phyloP scores from a whole-genome alignment of 2,797 vertebrate species.

The Phaenicophaeus curvirostris region DNA sequence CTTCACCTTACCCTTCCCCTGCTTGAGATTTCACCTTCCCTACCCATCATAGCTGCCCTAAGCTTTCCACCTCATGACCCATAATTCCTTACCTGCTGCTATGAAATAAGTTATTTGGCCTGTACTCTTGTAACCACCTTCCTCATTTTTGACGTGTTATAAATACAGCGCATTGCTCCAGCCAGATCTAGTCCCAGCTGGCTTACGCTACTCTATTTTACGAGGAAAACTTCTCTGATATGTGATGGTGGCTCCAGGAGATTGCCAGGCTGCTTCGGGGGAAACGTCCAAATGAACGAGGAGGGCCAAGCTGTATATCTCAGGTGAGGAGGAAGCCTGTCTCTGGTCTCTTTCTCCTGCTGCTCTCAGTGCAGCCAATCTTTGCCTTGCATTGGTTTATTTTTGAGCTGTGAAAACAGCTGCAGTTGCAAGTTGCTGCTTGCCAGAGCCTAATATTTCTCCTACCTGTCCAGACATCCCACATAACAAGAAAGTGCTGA shows the following conservation, averaged over 20 bases:
- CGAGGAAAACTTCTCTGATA: background rate
- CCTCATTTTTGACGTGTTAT: background rate
- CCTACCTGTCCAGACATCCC: conserved; percentile 69
- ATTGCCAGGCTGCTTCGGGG: background rate
- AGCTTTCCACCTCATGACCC: background rate
- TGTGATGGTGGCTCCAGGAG: background rate
- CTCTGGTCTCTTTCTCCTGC: background rate
- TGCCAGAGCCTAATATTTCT: conserved; percentile 69
- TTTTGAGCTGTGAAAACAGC: conserved; percentile 57
- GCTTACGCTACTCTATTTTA: background rate
- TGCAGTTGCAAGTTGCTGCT: conserved; percentile 66
- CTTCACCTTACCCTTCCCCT: background rate
- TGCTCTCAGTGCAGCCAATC: background rate
- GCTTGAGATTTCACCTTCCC: background rate
- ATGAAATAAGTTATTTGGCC: background rate
- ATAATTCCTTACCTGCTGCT: background rate
- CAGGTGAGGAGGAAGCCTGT: background rate
- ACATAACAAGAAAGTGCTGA: conserved; percentile 57
- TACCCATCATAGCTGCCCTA: background rate
- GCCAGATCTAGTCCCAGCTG: background rate
- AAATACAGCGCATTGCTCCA: background rate
- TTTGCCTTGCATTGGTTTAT: background rate
- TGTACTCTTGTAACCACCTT: background rate
- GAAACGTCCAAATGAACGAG: background rate
- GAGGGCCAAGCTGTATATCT: background rate